Evolutionary conservation across 2,113 vertebrate species (phyloP).

Genomic region (Noturus placidus): DNA sequence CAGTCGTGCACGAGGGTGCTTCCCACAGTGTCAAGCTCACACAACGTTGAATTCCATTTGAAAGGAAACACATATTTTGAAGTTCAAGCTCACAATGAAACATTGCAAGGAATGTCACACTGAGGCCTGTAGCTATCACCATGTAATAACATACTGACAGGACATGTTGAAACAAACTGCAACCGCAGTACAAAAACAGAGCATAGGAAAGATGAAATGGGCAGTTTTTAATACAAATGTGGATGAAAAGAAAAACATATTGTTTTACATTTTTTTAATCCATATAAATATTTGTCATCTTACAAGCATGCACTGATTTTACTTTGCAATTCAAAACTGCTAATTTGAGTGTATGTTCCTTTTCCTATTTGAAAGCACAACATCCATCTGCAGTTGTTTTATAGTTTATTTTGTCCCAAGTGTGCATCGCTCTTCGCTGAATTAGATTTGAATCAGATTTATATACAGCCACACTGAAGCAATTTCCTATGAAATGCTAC

Average conservation of each 20-base stretch:
- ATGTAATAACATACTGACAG: constrained; percentile 2
- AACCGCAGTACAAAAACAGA: neutral
- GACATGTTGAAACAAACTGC: constrained; percentile 34
- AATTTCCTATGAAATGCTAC: neutral
- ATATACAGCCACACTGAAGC: constrained; percentile 21
- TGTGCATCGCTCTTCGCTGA: constrained; percentile 16
- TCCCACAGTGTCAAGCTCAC: no score
- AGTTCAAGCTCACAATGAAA: constrained; percentile 2
- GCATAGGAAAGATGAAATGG: neutral
- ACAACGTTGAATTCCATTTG: no score
- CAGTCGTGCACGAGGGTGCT: no score
- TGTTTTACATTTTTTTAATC: neutral
- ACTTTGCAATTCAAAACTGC: constrained; percentile 6
- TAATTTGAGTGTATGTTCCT: neutral
- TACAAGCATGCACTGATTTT: neutral
- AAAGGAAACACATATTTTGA: neutral
- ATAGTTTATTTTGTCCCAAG: neutral
- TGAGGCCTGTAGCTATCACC: constrained; percentile 32
- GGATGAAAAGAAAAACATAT: neutral
- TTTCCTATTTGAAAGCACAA: constrained; percentile 18
- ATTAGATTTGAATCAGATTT: constrained; percentile 28
- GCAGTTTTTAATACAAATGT: neutral
- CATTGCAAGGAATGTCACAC: constrained; percentile 17
- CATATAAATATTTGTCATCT: constrained; percentile 7
- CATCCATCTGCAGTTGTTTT: constrained; percentile 32